These are phyloP conservation scores for Palaemon carinicauda DNA, from an alignment of 1,140 invertebrate species.

Conservation along the genomic window DNA sequence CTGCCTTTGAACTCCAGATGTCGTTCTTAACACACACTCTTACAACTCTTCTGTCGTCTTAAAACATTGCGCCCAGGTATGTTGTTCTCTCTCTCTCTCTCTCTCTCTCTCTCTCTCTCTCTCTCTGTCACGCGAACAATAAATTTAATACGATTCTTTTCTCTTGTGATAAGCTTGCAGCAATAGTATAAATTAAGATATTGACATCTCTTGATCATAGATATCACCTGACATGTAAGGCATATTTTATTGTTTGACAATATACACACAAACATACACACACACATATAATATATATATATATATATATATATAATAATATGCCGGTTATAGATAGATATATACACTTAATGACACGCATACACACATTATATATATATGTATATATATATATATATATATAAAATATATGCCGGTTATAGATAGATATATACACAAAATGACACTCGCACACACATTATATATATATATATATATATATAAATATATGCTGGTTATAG, in stretches of 20 bases:
- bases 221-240: too few species aligned
- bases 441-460: background rate
- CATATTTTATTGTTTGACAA: too few species aligned
- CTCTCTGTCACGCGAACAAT: too few species aligned
- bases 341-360: background rate
- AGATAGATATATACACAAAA: background rate
- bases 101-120: slow-evolving; percentile 23
- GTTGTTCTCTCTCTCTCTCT: slow-evolving; percentile 15
- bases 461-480: too few species aligned
- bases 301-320: background rate
- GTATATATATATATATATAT: background rate
- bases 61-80: background rate
- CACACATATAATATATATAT: background rate
- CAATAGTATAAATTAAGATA: too few species aligned
- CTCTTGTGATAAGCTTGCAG: too few species aligned
- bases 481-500: too few species aligned
- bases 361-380: background rate
- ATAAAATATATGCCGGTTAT: too few species aligned
- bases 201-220: too few species aligned
- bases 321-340: background rate
- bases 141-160: too few species aligned
- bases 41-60: background rate
- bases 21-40: background rate
- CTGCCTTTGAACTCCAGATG: slow-evolving; percentile 28
- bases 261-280: too few species aligned